phyloP scores from a whole-genome alignment of 2,113 vertebrate genomes.

The Leptocoma aspasia region DNA sequence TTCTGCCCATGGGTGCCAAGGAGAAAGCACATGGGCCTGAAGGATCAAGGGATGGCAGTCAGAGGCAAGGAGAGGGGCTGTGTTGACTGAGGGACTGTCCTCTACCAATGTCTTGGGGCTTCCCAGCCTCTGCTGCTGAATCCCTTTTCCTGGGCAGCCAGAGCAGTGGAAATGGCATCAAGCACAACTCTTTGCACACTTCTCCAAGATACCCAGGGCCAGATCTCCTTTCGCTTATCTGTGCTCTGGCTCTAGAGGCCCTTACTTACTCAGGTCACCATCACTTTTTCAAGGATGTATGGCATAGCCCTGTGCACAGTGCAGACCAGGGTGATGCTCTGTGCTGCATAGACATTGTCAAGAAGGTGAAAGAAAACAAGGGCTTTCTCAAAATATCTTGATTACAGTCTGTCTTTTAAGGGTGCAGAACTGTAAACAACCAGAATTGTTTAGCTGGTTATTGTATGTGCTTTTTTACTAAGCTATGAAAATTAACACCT shows the following conservation, averaged over 20 bases:
- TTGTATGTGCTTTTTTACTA: background rate
- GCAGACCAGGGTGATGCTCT: background rate
- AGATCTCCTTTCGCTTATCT: background rate
- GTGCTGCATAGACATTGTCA: background rate
- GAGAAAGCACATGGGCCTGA: background rate
- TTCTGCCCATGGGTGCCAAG: background rate
- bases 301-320: background rate
- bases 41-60: background rate
- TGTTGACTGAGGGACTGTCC: background rate
- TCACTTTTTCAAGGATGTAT: background rate
- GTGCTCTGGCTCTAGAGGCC: background rate
- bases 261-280: background rate
- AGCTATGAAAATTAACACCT: conserved; percentile 6
- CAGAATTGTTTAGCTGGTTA: background rate
- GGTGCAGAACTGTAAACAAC: background rate
- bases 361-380: background rate
- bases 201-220: background rate
- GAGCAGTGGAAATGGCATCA: background rate
- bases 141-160: background rate
- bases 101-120: rapidly evolving
- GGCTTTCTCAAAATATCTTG: background rate
- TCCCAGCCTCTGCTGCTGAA: background rate
- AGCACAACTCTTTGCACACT: background rate
- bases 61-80: background rate
- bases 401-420: background rate